Conservation (phyloP, 1,140 invertebrate species). For the Drosophila serrata region DNA sequence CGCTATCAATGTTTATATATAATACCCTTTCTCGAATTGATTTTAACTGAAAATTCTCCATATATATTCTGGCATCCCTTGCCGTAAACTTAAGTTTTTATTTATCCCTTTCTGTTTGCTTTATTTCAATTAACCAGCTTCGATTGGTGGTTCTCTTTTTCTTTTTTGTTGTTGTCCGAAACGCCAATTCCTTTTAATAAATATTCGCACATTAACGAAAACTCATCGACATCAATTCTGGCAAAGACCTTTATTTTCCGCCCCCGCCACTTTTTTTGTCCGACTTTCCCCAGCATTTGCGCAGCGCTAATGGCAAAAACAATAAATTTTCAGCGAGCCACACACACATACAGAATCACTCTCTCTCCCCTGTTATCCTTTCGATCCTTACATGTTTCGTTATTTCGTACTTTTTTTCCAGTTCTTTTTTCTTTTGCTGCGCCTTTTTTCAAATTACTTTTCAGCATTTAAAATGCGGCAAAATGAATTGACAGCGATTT, state of each 20-base stretch:
- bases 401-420: slow-evolving; percentile 7
- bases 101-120: slow-evolving; percentile 14
- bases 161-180: slow-evolving; percentile 1
- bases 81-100: slow-evolving; percentile 1
- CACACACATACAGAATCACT: slow-evolving; percentile 14
- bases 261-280: slow-evolving; percentile 5
- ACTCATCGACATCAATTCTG: slow-evolving; percentile 56
- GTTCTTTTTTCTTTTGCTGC: background rate
- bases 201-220: slow-evolving; percentile 80
- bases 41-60: background rate
- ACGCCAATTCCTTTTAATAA: slow-evolving; percentile 74
- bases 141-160: slow-evolving; percentile 9
- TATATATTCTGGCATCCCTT: background rate
- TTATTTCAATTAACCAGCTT: slow-evolving; percentile 68
- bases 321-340: slow-evolving; percentile 71
- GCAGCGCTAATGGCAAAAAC: slow-evolving; percentile 78
- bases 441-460: slow-evolving; percentile 61
- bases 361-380: slow-evolving; percentile 57
- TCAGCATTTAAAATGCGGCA: slow-evolving; percentile 80
- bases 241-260: slow-evolving; percentile 33
- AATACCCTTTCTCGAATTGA: background rate
- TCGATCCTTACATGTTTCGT: slow-evolving; percentile 65
- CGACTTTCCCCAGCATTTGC: slow-evolving; percentile 55
- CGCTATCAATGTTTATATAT: background rate
- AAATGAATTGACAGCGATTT: slow-evolving; percentile 81